phyloP scores from a whole-genome alignment of 1,140 invertebrate genomes.

The roundworm (Caenorhabditis elegans) region DNA sequence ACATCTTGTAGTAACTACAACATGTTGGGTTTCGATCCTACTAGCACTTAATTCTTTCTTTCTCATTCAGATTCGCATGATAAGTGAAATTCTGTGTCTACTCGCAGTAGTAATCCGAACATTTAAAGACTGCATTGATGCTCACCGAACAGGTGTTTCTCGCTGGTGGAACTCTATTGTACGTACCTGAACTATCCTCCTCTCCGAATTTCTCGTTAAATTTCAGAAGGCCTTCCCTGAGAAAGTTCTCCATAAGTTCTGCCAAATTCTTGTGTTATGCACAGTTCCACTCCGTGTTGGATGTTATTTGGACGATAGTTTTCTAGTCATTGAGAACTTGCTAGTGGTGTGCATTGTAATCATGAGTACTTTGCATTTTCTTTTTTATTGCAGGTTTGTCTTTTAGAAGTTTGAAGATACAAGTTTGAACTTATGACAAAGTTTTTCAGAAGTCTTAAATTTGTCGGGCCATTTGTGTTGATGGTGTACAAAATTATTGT shows the following conservation, averaged over 20 bases:
- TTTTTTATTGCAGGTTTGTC: conserved; percentile 93
- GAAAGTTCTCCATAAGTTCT: conserved; percentile 87
- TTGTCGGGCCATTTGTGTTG: conserved; percentile 93
- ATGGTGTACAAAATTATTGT: conserved; percentile 98
- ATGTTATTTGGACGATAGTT: conserved; percentile 74
- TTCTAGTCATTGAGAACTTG: conserved; percentile 76
- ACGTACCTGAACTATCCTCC: not conserved
- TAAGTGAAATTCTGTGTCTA: conserved; percentile 41
- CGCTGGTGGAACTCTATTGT: conserved; percentile 71
- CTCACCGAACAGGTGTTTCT: conserved; percentile 42
- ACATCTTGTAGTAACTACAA: no score
- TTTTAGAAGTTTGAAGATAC: not conserved
- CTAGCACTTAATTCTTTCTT: no score
- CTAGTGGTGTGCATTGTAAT: conserved; percentile 87
- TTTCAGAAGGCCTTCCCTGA: conserved; percentile 81
- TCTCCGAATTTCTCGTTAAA: not conserved
- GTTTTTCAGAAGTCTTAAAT: conserved; percentile 83
- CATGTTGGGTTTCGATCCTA: no score
- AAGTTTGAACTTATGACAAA: conserved; percentile 51
- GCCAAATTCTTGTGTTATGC: conserved; percentile 80
- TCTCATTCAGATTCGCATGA: conserved; percentile 43
- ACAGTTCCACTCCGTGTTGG: conserved; percentile 80
- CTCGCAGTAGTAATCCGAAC: conserved; percentile 37
- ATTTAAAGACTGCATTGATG: conserved; percentile 43
- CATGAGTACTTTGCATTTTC: conserved; percentile 88